A percentile compares a stretch with the other conserved stretches of the same genome.
These are phyloP conservation scores for Pandemis corylana DNA, from an alignment of 2,888 invertebrate species.

Conservation along the genomic window DNA sequence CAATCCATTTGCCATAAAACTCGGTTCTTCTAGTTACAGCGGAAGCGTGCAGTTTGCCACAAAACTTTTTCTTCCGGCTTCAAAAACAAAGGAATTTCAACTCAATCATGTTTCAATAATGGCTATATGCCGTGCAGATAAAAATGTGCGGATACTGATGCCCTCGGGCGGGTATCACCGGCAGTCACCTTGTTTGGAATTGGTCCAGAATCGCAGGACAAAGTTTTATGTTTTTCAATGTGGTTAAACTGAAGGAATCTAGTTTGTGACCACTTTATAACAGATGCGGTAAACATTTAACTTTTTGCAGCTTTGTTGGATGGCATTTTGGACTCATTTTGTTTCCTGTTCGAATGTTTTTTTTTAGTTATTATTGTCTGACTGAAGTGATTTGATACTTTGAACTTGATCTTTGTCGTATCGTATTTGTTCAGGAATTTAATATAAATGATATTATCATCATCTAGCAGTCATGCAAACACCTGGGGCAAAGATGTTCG, in stretches of 20 bases:
- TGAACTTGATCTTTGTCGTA: too few species aligned
- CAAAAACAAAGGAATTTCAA: conserved; percentile 51
- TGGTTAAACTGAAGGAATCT: conserved; percentile 67
- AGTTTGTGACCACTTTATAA: conserved; percentile 46
- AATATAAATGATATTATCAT: too few species aligned
- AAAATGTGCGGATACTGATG: conserved; percentile 58
- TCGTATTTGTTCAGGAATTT: too few species aligned
- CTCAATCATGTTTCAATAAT: conserved; percentile 54
- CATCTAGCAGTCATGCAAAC: too few species aligned
- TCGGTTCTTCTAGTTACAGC: conserved; percentile 67
- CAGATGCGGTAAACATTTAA: conserved; percentile 36
- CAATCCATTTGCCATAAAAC: conserved; percentile 75
- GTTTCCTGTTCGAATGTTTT: neutral
- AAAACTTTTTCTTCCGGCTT: conserved; percentile 50
- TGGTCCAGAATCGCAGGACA: conserved; percentile 71
- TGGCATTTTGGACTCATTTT: neutral
- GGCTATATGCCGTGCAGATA: conserved; percentile 49
- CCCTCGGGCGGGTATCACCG: conserved; percentile 74
- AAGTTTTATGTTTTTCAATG: conserved; percentile 82
- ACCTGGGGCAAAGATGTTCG: too few species aligned
- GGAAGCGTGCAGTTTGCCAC: conserved; percentile 67
- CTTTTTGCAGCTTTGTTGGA: conserved; percentile 21
- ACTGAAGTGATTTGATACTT: neutral
- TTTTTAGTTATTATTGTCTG: neutral
- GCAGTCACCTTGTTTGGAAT: conserved; percentile 83